Percentiles rank a stretch among this genome's conserved stretches.
Evolutionary conservation across 2,797 vertebrate species (phyloP).

Genomic region (Malurus leucopterus): DNA sequence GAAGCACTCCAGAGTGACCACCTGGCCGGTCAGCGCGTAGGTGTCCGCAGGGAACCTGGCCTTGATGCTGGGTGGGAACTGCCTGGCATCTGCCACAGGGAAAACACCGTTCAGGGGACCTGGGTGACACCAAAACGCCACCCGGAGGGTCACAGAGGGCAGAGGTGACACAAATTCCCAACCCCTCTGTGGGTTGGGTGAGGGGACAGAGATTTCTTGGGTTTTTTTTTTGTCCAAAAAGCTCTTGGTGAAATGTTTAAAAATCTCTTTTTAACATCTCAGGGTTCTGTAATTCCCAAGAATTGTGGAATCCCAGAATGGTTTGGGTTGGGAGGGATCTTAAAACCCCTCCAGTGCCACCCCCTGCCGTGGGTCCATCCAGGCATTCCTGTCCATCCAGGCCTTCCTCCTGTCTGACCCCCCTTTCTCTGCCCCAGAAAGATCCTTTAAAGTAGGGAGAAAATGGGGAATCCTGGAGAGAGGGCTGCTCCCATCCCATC

Average conservation of each 20-base stretch:
- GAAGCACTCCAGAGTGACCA: conserved; percentile 90
- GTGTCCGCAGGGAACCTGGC: conserved; percentile 91
- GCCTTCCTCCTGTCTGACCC: background rate
- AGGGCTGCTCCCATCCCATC: background rate
- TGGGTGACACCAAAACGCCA: background rate
- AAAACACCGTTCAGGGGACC: background rate
- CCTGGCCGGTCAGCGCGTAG: conserved; percentile 85
- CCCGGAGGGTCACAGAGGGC: background rate
- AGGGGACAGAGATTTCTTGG: accelerated
- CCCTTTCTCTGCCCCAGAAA: background rate
- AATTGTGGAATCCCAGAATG: too few species aligned
- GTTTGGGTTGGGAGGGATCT: background rate
- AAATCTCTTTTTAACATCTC: background rate
- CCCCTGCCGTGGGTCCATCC: too few species aligned
- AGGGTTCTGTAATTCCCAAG: accelerated
- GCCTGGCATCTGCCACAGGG: conserved; percentile 75
- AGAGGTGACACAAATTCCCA: background rate
- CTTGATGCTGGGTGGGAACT: conserved; percentile 86
- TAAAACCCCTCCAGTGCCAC: background rate
- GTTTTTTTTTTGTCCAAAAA: background rate
- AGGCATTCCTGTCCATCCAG: too few species aligned
- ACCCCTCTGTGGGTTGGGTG: background rate
- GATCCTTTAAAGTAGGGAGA: too few species aligned
- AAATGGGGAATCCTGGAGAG: background rate
- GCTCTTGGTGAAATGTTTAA: background rate